These are phyloP conservation scores for Ichneumoninae sp. DNA, from an alignment of 2,888 invertebrate genomes.

Conservation along the genomic window DNA sequence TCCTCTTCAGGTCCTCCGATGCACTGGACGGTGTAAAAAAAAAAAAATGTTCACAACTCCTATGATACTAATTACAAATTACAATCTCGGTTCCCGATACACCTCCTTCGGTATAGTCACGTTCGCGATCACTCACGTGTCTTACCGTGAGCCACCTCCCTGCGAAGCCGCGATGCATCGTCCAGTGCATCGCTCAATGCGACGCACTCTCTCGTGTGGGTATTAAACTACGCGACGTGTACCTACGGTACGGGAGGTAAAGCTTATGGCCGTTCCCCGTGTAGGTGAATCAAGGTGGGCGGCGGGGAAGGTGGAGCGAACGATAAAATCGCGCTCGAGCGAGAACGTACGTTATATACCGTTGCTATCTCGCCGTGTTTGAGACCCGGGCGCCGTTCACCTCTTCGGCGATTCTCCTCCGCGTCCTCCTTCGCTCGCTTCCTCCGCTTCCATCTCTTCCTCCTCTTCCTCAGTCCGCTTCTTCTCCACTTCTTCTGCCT, in stretches of 20 bases:
- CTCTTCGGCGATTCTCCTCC: constrained; percentile 46
- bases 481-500: constrained; percentile 60
- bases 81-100: constrained; percentile 1
- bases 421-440: not conserved
- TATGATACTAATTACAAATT: constrained; percentile 14
- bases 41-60: not conserved
- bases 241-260: constrained; percentile 20
- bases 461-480: constrained; percentile 8
- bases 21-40: not conserved
- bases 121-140: constrained; percentile 5
- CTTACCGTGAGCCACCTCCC: constrained; percentile 1
- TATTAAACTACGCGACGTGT: constrained; percentile 25
- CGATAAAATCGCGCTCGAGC: constrained; percentile 77
- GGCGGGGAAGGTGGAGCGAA: constrained; percentile 69
- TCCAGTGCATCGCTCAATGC: constrained; percentile 26
- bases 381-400: constrained; percentile 68
- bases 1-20: not conserved
- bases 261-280: constrained; percentile 20
- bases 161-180: not conserved
- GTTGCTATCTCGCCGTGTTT: constrained; percentile 72
- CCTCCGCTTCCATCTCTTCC: constrained; percentile 1
- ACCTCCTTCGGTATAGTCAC: not conserved
- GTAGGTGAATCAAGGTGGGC: constrained; percentile 65
- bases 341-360: constrained; percentile 69
- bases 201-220: constrained; percentile 25